These are phyloP conservation scores for Triops cancriformis DNA, from an alignment of 1,140 invertebrate species.

Conservation along the genomic window DNA sequence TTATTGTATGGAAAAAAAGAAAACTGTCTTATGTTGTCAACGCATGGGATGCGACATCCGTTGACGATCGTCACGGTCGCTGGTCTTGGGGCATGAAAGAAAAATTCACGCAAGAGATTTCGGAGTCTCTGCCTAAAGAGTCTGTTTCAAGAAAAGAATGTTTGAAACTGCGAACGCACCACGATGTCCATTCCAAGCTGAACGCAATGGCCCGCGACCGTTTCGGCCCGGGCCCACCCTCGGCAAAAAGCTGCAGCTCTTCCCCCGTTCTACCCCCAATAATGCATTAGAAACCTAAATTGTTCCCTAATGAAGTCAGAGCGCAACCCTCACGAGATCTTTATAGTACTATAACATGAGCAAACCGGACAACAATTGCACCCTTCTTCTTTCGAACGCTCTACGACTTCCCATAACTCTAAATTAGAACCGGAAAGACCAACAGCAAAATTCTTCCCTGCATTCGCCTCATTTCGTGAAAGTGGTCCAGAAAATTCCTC, in stretches of 20 bases:
- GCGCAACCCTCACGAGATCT: background rate
- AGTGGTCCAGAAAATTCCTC: background rate
- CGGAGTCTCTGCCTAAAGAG: background rate
- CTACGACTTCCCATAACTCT: background rate
- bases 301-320: constrained; percentile 6
- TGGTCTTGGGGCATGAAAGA: background rate
- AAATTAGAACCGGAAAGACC: constrained; percentile 1
- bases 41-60: background rate
- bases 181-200: constrained; percentile 9
- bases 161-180: background rate
- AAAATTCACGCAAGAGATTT: background rate
- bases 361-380: background rate
- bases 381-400: background rate
- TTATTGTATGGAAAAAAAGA: background rate
- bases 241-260: background rate
- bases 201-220: constrained; percentile 8
- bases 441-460: background rate
- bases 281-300: constrained; percentile 6
- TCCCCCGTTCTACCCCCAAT: background rate
- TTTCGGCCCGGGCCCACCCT: background rate
- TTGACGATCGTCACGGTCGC: background rate
- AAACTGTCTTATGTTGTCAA: background rate
- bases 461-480: background rate
- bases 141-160: background rate
- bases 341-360: background rate